These are phyloP conservation scores for Dendroctonus valens DNA, from an alignment of 1,140 invertebrate species.

Conservation along the genomic window DNA sequence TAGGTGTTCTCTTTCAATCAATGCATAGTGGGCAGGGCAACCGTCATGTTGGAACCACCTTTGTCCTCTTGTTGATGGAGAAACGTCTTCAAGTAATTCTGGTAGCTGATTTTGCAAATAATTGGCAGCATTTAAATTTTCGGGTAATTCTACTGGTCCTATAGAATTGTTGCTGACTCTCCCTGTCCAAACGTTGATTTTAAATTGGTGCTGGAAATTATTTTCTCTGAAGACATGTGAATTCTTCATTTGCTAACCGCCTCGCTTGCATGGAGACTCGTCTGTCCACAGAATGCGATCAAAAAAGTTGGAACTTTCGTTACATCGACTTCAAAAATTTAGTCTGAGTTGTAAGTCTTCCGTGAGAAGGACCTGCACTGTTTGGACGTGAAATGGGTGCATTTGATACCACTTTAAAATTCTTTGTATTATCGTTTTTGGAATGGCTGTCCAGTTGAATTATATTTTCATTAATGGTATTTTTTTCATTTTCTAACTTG, in stretches of 20 bases:
- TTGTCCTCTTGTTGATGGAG: neutral
- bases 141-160: neutral
- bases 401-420: slow-evolving; percentile 2
- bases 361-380: neutral
- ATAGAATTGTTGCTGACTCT: neutral
- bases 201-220: neutral
- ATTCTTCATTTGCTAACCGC: neutral
- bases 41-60: neutral
- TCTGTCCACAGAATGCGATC: neutral
- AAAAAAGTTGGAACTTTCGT: neutral
- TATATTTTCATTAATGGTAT: no score
- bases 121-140: neutral
- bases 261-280: neutral
- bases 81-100: neutral
- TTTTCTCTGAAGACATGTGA: neutral
- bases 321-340: neutral
- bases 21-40: neutral
- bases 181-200: neutral
- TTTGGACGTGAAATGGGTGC: neutral
- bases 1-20: neutral
- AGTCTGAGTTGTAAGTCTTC: neutral
- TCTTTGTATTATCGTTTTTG: neutral
- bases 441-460: no score
- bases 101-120: neutral
- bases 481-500: no score